Conservation (phyloP, 1,140 invertebrate genomes). For the Caenorhabditis latens region DNA sequence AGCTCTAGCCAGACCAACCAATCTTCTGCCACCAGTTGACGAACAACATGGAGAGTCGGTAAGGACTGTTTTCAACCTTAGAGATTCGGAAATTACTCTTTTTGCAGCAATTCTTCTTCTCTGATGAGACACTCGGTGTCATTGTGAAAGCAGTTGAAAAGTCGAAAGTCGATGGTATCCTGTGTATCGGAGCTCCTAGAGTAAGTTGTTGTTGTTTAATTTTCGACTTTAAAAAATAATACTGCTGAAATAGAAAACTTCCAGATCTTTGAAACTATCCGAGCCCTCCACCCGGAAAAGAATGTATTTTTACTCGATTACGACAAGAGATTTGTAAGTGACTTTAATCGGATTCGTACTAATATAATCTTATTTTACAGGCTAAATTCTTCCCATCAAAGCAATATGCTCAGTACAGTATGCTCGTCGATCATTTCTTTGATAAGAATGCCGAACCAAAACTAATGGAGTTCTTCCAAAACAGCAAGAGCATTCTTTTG, state of each 20-base stretch:
- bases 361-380: conserved; percentile 10
- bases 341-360: not conserved
- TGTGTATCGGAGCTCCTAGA: conserved; percentile 61
- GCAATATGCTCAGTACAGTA: conserved; percentile 61
- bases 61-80: not conserved
- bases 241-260: not conserved
- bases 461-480: conserved; percentile 58
- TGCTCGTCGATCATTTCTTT: conserved; percentile 63
- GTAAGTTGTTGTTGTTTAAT: not conserved
- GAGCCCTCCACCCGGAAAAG: not conserved
- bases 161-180: conserved; percentile 54
- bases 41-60: conserved; percentile 61
- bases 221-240: not conserved
- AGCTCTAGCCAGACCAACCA: conserved; percentile 26
- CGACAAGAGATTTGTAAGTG: conserved; percentile 62
- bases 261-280: conserved; percentile 49
- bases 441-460: conserved; percentile 51
- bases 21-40: conserved; percentile 47
- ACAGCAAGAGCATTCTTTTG: conserved; percentile 40
- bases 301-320: conserved; percentile 58
- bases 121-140: conserved; percentile 46
- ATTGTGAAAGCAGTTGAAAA: conserved; percentile 7
- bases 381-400: conserved; percentile 57
- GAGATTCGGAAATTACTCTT: too few species aligned
- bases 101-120: conserved; percentile 63